phyloP scores from a whole-genome alignment of 2,797 vertebrate species.

The Taeniopygia guttata region DNA sequence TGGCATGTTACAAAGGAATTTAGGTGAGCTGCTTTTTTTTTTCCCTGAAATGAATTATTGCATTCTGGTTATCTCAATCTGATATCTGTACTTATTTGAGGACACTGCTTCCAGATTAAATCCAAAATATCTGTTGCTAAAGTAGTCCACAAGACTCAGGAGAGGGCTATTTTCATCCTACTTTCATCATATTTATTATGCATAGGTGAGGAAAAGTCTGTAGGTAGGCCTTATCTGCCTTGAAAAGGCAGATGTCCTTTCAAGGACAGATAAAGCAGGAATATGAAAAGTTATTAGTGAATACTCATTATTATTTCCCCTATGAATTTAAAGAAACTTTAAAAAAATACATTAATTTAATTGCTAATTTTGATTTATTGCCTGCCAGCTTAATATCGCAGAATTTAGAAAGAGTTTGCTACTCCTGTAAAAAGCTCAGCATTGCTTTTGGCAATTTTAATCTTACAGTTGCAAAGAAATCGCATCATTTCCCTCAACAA shows the following conservation, averaged over 20 bases:
- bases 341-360: neutral
- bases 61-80: neutral
- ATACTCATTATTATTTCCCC: neutral
- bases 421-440: neutral
- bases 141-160: neutral
- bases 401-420: neutral
- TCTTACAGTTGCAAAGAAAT: neutral
- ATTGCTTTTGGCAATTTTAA: neutral
- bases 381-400: neutral
- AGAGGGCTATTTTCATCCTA: neutral
- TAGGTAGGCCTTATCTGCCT: neutral
- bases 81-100: neutral
- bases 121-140: neutral
- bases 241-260: neutral
- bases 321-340: neutral
- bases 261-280: neutral
- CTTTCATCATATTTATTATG: neutral
- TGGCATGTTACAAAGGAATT: slow-evolving; percentile 39
- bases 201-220: neutral
- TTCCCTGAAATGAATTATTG: neutral
- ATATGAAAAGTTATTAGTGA: neutral
- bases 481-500: neutral
- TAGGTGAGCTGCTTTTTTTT: neutral
- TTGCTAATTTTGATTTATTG: slow-evolving; percentile 22
- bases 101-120: neutral